Conservation (phyloP, 2,888 invertebrate species). For the Polydrusus cervinus region DNA sequence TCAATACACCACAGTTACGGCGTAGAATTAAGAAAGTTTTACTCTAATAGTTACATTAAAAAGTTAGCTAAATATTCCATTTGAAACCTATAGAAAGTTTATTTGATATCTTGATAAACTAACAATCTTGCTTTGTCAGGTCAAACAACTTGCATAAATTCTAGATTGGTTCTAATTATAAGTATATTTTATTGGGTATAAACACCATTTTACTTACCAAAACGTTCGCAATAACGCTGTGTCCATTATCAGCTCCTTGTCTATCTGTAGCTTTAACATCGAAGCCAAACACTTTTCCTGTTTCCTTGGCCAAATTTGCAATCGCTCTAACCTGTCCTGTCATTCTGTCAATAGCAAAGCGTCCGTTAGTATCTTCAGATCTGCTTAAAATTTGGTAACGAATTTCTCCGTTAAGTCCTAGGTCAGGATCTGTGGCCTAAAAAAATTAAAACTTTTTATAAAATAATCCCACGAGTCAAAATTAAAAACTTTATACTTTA, state of each 20-base stretch:
- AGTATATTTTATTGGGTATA: too few species aligned
- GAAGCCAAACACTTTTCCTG: conserved; percentile 87
- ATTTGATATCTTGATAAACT: too few species aligned
- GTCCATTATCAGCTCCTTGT: conserved; percentile 86
- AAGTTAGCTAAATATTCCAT: too few species aligned
- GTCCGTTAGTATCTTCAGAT: conserved; percentile 80
- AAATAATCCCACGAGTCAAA: too few species aligned
- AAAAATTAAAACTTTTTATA: not conserved
- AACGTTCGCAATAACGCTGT: conserved; percentile 88
- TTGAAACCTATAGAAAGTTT: too few species aligned
- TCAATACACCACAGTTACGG: too few species aligned
- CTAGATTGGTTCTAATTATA: too few species aligned
- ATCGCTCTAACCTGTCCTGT: conserved; percentile 85
- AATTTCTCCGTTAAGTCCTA: conserved; percentile 84
- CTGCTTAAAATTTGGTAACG: conserved; percentile 83
- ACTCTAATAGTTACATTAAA: too few species aligned
- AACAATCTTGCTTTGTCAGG: too few species aligned
- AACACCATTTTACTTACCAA: conserved; percentile 77
- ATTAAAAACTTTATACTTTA: too few species aligned
- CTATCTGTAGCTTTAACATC: conserved; percentile 92
- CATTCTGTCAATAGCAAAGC: conserved; percentile 85
- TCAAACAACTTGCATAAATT: too few species aligned
- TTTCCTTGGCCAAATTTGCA: conserved; percentile 79
- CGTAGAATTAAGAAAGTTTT: too few species aligned
- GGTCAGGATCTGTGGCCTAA: conserved; percentile 84